These are phyloP conservation scores for Epirrhoe alternata DNA, from an alignment of 2,888 invertebrate species.

Conservation along the genomic window DNA sequence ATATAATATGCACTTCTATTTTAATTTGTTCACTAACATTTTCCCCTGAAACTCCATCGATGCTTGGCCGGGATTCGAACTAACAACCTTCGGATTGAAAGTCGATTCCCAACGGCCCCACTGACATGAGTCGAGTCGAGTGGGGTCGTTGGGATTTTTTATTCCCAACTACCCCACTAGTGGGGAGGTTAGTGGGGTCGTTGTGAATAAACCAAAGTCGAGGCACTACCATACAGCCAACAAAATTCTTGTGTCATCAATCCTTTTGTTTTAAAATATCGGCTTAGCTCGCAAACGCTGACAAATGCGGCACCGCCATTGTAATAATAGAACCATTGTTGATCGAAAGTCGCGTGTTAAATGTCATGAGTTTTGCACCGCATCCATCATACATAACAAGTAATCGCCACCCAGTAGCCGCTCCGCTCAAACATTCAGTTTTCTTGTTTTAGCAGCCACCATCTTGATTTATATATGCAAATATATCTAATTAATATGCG, in stretches of 20 bases:
- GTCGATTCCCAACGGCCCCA: too few relatives aligned
- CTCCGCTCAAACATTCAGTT: constrained; percentile 16
- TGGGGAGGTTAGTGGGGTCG: too few relatives aligned
- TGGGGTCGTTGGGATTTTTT: too few relatives aligned
- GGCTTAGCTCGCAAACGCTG: constrained; percentile 22
- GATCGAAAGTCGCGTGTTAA: constrained; percentile 33
- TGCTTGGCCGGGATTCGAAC: too few relatives aligned
- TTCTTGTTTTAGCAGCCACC: constrained; percentile 25
- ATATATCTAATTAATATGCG: constrained; percentile 42
- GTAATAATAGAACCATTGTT: constrained; percentile 29
- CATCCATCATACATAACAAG: constrained; percentile 34
- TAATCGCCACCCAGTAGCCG: constrained; percentile 31
- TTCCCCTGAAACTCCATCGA: too few relatives aligned
- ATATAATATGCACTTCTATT: constrained; percentile 4
- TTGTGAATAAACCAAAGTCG: too few relatives aligned
- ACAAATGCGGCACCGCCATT: constrained; percentile 27
- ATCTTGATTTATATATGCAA: constrained; percentile 40
- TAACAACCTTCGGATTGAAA: too few relatives aligned
- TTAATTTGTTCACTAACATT: not conserved
- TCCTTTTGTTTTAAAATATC: constrained; percentile 22
- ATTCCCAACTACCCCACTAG: too few relatives aligned
- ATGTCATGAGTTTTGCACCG: constrained; percentile 33
- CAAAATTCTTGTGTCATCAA: constrained; percentile 6
- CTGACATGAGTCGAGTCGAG: too few relatives aligned
- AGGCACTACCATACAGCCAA: constrained; percentile 6